Conservation (phyloP, 2,797 vertebrate genomes). For the Rhinogobio ventralis region DNA sequence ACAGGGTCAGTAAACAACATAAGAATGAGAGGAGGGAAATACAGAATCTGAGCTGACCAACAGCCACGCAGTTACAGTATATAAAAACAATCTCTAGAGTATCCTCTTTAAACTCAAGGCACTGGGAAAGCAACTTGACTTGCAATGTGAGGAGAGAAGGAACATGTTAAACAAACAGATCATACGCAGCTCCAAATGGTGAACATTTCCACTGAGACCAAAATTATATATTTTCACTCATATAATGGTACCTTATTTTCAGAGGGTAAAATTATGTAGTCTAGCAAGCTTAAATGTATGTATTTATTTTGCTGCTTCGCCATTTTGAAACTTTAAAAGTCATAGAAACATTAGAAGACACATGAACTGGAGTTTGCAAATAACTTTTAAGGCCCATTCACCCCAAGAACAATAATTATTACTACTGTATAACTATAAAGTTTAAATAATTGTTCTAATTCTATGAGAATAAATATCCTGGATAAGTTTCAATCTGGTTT, state of each 20-base stretch:
- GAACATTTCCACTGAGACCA: conserved; percentile 37
- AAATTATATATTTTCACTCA: conserved; percentile 33
- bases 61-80: neutral
- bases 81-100: neutral
- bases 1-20: conserved; percentile 54
- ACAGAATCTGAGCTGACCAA: neutral
- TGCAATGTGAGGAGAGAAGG: conserved; percentile 7
- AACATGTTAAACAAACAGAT: conserved; percentile 21
- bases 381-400: neutral
- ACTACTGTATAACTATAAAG: neutral
- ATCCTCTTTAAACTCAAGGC: conserved; percentile 1
- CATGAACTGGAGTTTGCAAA: neutral
- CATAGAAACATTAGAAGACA: neutral
- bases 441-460: conserved; percentile 4
- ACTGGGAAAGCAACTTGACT: neutral
- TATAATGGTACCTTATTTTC: conserved; percentile 23
- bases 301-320: conserved; percentile 21
- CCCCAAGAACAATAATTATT: neutral
- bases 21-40: conserved; percentile 13
- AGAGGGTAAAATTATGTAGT: conserved; percentile 32
- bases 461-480: neutral
- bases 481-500: neutral
- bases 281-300: conserved; percentile 6
- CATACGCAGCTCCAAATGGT: neutral
- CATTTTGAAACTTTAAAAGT: conserved; percentile 3